phyloP scores from a whole-genome alignment of 2,888 invertebrate species.

The Anarsia innoxiella region DNA sequence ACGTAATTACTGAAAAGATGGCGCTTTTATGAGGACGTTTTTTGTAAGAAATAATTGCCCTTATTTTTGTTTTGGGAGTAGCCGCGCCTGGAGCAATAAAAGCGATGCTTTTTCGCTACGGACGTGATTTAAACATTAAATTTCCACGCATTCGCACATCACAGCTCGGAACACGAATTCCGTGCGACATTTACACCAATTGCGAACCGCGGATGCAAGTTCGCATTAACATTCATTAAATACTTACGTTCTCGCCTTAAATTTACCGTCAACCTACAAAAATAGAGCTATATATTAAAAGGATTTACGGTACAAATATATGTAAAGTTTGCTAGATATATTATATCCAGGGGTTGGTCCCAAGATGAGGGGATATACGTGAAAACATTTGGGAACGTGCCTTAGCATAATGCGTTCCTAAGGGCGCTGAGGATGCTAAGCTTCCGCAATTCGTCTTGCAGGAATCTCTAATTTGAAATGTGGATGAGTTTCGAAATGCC shows the following conservation, averaged over 20 bases:
- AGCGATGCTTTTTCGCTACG: no score
- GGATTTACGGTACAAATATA: constrained; percentile 76
- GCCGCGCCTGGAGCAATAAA: no score
- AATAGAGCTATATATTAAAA: constrained; percentile 72
- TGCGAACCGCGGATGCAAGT: constrained; percentile 49
- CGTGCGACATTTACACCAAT: constrained; percentile 45
- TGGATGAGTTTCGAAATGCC: constrained; percentile 61
- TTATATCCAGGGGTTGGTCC: constrained; percentile 71
- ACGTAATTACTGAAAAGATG: constrained; percentile 15
- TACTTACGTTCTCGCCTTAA: constrained; percentile 58
- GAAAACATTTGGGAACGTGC: constrained; percentile 72
- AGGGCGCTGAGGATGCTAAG: constrained; percentile 63
- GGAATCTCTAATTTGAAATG: constrained; percentile 75
- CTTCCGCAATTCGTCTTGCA: constrained; percentile 70
- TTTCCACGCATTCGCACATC: constrained; percentile 9
- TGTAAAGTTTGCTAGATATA: constrained; percentile 75
- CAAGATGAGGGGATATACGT: constrained; percentile 67
- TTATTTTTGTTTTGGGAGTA: no score
- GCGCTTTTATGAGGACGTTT: no score
- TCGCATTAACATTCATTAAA: constrained; percentile 70
- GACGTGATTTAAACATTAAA: constrained; percentile 5
- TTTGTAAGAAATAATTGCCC: no score
- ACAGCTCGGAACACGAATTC: constrained; percentile 30
- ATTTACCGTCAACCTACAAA: constrained; percentile 68
- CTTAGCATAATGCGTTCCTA: constrained; percentile 69